These are phyloP conservation scores for Scaptomyza cyrtandrae DNA, from an alignment of 2,888 invertebrate species.

Conservation along the genomic window DNA sequence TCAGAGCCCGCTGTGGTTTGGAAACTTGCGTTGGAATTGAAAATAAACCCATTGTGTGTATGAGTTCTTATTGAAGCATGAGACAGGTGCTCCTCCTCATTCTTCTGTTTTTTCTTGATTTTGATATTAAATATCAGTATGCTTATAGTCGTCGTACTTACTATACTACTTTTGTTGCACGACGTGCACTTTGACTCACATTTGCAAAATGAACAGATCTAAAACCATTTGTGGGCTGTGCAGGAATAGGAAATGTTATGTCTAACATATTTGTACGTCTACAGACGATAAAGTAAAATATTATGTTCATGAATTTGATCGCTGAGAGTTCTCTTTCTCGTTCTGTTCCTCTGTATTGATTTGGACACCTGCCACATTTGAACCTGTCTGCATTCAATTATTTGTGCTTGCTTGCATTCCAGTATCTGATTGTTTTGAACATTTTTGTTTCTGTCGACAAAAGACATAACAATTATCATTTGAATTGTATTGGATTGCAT, in stretches of 20 bases:
- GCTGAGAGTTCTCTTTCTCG: neutral
- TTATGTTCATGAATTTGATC: conserved; percentile 7
- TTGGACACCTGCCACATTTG: conserved; percentile 32
- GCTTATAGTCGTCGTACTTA: conserved; percentile 20
- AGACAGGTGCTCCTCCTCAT: neutral
- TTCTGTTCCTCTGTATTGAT: neutral
- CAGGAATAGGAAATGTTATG: neutral
- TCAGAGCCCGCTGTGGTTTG: conserved; percentile 39
- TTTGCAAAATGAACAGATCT: conserved; percentile 51
- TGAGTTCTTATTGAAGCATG: conserved; percentile 2
- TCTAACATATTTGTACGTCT: conserved; percentile 15
- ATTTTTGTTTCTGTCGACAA: conserved; percentile 27
- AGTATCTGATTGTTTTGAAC: conserved; percentile 1
- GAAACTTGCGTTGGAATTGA: conserved; percentile 58
- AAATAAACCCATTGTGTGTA: conserved; percentile 47
- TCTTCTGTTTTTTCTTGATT: neutral
- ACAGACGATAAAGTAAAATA: neutral
- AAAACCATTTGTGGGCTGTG: conserved; percentile 32
- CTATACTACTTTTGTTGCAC: conserved; percentile 38
- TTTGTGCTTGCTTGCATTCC: neutral
- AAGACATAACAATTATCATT: conserved; percentile 62
- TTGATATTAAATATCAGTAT: conserved; percentile 34
- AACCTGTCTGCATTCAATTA: conserved; percentile 2
- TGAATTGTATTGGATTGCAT: conserved; percentile 54
- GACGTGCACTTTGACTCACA: conserved; percentile 31